phyloP scores from a whole-genome alignment of 2,797 vertebrate genomes.

The Fundulus diaphanus region DNA sequence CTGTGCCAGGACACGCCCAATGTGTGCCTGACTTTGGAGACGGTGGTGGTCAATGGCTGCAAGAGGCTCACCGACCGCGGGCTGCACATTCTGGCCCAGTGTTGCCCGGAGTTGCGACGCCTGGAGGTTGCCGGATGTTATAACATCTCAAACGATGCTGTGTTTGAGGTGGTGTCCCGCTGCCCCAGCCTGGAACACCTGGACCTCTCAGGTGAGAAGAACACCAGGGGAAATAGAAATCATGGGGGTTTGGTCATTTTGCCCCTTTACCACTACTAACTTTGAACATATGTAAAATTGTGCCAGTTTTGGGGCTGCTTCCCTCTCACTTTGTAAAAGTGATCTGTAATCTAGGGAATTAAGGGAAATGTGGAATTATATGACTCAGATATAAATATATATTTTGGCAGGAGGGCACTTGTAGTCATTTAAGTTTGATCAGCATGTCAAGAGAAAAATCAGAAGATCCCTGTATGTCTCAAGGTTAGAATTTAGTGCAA shows the following conservation, averaged over 20 bases:
- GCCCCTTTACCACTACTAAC: not conserved
- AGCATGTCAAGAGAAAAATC: too few species aligned
- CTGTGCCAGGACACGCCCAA: conserved; percentile 98
- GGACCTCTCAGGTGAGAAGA: conserved; percentile 92
- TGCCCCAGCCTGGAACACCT: conserved; percentile 97
- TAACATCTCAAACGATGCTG: conserved; percentile 94
- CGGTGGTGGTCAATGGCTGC: conserved; percentile 91
- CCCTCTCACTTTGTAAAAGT: too few species aligned
- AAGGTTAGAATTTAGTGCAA: too few species aligned
- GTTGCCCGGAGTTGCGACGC: conserved; percentile 93
- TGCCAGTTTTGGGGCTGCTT: too few species aligned
- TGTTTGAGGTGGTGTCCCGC: conserved; percentile 95
- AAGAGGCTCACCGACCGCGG: conserved; percentile 96
- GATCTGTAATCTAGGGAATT: too few species aligned
- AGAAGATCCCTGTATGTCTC: too few species aligned
- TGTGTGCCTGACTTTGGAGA: conserved; percentile 97
- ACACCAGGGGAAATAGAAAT: not conserved
- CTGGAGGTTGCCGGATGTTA: conserved; percentile 95
- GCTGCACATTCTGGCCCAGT: conserved; percentile 92
- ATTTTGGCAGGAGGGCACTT: too few species aligned
- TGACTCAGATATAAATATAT: too few species aligned
- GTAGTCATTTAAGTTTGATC: too few species aligned
- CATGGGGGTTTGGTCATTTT: conserved; percentile 1
- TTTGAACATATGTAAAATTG: too few species aligned
- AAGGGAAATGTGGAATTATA: too few species aligned